Conservation (phyloP, 92 coral and sea anemone genomes). For the Parazoanthus darwini region DNA sequence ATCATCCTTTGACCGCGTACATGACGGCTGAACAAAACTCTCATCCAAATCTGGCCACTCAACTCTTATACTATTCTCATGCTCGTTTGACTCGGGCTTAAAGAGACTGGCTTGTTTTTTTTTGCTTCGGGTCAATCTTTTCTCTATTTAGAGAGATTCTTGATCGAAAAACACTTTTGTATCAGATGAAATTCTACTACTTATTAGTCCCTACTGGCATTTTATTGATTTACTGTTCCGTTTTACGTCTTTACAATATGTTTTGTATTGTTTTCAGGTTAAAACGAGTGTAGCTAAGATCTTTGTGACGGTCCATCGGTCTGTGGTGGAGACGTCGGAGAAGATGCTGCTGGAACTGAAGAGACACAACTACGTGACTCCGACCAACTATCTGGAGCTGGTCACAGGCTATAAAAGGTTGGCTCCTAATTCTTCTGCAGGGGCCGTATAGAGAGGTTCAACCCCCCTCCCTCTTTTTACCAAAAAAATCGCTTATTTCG, state of each 20-base stretch:
- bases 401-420: constrained; percentile 96
- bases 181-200: too few relatives aligned
- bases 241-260: not conserved
- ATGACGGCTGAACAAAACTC: too few relatives aligned
- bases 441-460: not conserved
- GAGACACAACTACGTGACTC: constrained; percentile 97
- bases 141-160: too few relatives aligned
- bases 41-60: too few relatives aligned
- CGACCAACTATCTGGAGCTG: constrained; percentile 95
- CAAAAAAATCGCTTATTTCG: too few relatives aligned
- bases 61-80: too few relatives aligned
- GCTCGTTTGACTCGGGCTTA: too few relatives aligned
- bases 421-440: not conserved
- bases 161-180: too few relatives aligned
- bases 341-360: constrained; percentile 91
- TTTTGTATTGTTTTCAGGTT: constrained; percentile 44
- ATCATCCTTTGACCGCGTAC: too few relatives aligned
- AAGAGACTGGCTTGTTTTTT: too few relatives aligned
- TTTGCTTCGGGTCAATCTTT: too few relatives aligned
- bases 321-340: constrained; percentile 88
- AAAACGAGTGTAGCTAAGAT: constrained; percentile 84
- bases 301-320: constrained; percentile 91
- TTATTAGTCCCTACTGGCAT: not conserved
- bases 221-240: not conserved
- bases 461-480: not conserved